Evolutionary conservation across 2,888 invertebrate species (phyloP), one percentile per base, ranked within the genome.

Genomic region (Nemotelus pantherinus): DNA sequence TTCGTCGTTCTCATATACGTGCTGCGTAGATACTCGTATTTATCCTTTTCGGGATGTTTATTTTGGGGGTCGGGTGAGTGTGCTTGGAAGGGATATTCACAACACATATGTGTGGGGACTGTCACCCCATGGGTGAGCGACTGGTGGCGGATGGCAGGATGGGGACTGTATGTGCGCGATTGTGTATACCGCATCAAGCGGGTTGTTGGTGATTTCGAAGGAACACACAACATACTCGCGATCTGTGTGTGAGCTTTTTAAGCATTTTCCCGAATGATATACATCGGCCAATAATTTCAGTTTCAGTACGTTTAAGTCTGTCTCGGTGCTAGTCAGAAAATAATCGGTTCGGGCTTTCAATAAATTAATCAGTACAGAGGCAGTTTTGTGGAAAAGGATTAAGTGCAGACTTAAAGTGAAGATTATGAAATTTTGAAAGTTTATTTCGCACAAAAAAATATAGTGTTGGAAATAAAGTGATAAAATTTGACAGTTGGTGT

Each of bases 251-350:
- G 74, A 74, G 74, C 74, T 74, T 74, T 77, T 77, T 77, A 77
- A 77, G 67, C 67, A 45, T 77, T 67, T 77, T 58, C 58, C 64
- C 44, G 65, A 67, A 77, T 77, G 77, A 77, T 77, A 77, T 77
- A 77, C 76, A 76, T 64, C 78, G 75, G 79, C 79, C 78, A 80
- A 76, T 74, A 79, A 71, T 77, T 76, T 72, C 65, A 64, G 77
- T 60, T 74, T 81, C 81, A 87, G 87, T 87, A 86, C 86, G 85
- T 86, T 86, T 85, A 86, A 86, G 86, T 86, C 87, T 86, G 86
- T 87, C 86, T 86, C 86, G 86, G 85, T 86, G 85, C 84, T 83
- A 84, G 86, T 86, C 86, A 80, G 77, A 79, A 80, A 79, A 80
- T 80, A 79, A 80, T 78, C 79, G 80, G 80, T 79, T 80, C 80